Base-by-base conservation (phyloP, 2,888 invertebrate genomes). In the Calameuta filiformis region DNA sequence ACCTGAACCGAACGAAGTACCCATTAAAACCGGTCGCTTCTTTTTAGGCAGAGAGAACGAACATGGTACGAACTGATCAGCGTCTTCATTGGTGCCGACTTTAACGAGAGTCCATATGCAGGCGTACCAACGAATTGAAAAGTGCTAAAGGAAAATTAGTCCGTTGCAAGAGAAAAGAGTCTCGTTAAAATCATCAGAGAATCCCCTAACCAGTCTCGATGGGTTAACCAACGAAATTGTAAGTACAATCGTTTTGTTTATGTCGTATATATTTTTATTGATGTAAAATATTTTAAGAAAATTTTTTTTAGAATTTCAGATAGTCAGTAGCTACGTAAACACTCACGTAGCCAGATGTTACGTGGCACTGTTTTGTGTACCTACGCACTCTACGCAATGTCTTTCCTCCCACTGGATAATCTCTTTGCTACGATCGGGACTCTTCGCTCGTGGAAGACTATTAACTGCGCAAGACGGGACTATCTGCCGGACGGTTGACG, bases 401-500 rank as follows among this genome's bases (percentile, higher is more conserved):
- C 23, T 56, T 15, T 56, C 23, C 56, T 56, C 56, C 56, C 56
- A 56, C 56, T 23, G 56, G 56, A 23, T 56, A 56, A 56, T 56
- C 56, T 56, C 56, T 23, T 56, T 56, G 56, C 56, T 56, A 56
- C 56, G 23, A 56, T 56, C 56, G 56, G 56, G 56, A 23, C 56
- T 56, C 56, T 56, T 56, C 23, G 35, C 56, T 9, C 23, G 56
- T 56, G 56, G 23, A 56, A 56, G 56, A 56, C 71, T 34, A 71
- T 71, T 71, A 71, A 71, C 71, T 34, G 34, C 71, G 71, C 31
- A 31, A 71, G 34, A 33, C 71, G 71, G 34, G 71, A 56, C 33
- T 71, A 71, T 71, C 71, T 71, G 6, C 33, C 71, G 34, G 23
- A 71, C 31, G 34, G 71, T 71, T 71, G 71, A 71, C 33, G 71